Evolutionary conservation across 2,888 invertebrate genomes (phyloP).

Genomic region (Philhelius pedissequus): DNA sequence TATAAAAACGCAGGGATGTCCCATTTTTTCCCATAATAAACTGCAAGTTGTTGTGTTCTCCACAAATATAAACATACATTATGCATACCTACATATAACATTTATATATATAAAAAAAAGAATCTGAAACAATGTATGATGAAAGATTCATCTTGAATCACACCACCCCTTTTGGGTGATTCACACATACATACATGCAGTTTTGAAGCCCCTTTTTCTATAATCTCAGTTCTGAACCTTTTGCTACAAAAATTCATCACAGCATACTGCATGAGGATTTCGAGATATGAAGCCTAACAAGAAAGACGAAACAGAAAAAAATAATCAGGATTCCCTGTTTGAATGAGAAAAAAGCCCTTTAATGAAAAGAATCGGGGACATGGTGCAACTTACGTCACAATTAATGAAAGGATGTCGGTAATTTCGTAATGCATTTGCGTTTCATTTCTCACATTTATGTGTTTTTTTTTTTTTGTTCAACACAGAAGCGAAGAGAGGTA

Average conservation of each 20-base stretch:
- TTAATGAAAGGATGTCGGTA: conserved; percentile 65
- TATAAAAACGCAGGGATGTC: neutral
- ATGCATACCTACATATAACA: too few species aligned
- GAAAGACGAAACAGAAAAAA: neutral
- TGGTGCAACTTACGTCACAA: conserved; percentile 61
- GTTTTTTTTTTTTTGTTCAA: neutral
- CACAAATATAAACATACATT: neutral
- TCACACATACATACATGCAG: neutral
- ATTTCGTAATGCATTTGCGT: conserved; percentile 66
- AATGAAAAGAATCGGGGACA: conserved; percentile 51
- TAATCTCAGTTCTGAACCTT: neutral
- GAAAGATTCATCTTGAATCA: conserved; percentile 4
- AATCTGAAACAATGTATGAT: conserved; percentile 14
- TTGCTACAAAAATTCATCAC: neutral
- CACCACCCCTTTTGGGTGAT: neutral
- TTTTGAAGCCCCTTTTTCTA: conserved; percentile 1
- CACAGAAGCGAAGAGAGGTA: neutral
- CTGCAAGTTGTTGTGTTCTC: neutral
- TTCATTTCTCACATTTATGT: conserved; percentile 19
- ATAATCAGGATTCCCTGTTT: conserved; percentile 12
- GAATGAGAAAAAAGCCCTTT: neutral
- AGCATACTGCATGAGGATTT: neutral
- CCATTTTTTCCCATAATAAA: neutral
- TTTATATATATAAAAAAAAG: too few species aligned
- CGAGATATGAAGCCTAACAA: neutral